A percentile compares a stretch with the other conserved stretches of the same genome.
phyloP scores from a whole-genome alignment of 1,140 invertebrate species.

The Nixonia krombeini region DNA sequence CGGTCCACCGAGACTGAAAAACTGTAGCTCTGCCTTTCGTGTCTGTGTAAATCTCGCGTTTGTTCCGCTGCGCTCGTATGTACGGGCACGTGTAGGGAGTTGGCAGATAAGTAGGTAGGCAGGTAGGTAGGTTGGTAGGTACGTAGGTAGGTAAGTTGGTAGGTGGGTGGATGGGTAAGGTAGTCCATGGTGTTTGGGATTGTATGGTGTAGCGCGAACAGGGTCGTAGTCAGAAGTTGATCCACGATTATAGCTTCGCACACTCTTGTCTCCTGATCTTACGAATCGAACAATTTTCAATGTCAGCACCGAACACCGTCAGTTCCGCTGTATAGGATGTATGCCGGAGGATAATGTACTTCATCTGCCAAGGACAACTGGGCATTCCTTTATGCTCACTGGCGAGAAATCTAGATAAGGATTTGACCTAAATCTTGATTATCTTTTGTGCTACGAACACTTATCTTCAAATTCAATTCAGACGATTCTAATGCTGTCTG shows the following conservation, averaged over 20 bases:
- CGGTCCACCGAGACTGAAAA: slow-evolving; percentile 14
- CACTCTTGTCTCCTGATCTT: slow-evolving; percentile 58
- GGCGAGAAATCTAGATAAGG: no score
- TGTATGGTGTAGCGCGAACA: slow-evolving; percentile 22
- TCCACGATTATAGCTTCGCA: slow-evolving; percentile 60
- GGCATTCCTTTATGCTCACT: no score
- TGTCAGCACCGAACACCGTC: no score
- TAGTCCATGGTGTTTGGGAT: slow-evolving; percentile 11
- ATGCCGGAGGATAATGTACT: no score
- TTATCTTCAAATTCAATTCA: no score
- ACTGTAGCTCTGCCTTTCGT: no score
- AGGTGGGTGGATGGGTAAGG: slow-evolving; percentile 36
- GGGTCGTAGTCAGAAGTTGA: slow-evolving; percentile 58
- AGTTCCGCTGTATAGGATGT: no score
- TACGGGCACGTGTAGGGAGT: slow-evolving; percentile 14
- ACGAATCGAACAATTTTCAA: slow-evolving; percentile 52
- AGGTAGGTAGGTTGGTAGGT: no score
- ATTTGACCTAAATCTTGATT: no score
- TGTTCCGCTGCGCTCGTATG: slow-evolving; percentile 19
- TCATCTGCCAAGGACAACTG: no score
- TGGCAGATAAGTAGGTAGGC: slow-evolving; percentile 20
- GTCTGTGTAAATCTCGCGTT: slow-evolving; percentile 31
- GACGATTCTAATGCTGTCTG: no score
- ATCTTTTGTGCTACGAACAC: no score
- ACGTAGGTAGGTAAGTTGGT: slow-evolving; percentile 20